Evolutionary conservation across 2,113 vertebrate genomes (phyloP), one percentile per base, ranked within the genome.

Genomic region (Myrmecobius fasciatus): DNA sequence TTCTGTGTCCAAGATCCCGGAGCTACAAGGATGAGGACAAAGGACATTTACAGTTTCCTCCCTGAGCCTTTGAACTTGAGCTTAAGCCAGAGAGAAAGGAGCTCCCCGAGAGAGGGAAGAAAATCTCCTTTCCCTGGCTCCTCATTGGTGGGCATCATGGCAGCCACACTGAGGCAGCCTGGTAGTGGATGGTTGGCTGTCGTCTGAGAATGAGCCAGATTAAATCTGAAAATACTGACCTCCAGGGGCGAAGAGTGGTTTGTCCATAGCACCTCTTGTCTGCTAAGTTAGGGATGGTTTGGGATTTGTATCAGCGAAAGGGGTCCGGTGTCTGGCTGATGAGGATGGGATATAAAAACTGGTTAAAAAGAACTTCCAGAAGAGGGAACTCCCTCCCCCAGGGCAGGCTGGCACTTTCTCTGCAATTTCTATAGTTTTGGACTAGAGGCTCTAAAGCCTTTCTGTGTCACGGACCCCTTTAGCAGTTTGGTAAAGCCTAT

Each of bases 1-100:
- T 75, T 20, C 2, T 0, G 67, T 7, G 0, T 7, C 1, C 17
- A 17, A 10, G 3, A 10, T 17, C 60, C 60, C 4, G 0, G 36
- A 17, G 36, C 12, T 20, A 20, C 31, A 75, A 12, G 1, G 31
- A n/a, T 14, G 36, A 75, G 36, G 17, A 43, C 20, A 22, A 22
- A 83, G 67, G n/a, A 8, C n/a, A 43, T 22, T 4, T 6, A 20
- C 17, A 20, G 1, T 20, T n/a, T n/a, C 67, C 67, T 83, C 67
- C 7, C 17, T 22, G 20, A 24, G 67, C n/a, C 67, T n/a, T 43
- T 43, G 67, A 22, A 2, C n/a, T n/a, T 43, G 6, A 1, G 49
- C 49, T 10, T 51, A 43, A 83, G n/a, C 36, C n/a, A 43, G 20
- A n/a, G n/a, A 3, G 67, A 43, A n/a, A 43, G 36, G 12, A 20